Evolutionary conservation across 2,888 invertebrate species (phyloP).

Genomic region (Loripinus fragilis): DNA sequence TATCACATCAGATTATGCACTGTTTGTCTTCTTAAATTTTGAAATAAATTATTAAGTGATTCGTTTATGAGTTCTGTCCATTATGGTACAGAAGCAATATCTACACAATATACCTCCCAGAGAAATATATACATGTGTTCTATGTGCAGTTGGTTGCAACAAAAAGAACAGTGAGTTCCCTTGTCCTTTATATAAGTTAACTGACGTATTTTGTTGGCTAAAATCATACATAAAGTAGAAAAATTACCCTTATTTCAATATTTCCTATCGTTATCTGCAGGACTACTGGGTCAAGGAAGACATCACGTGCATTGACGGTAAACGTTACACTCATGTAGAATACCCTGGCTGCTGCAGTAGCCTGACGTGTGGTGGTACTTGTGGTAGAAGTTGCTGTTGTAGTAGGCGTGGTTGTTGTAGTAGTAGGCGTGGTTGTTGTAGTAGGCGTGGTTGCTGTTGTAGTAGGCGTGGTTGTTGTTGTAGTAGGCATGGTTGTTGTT

Average conservation of each 20-base stretch:
- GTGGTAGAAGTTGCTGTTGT: constrained; percentile 5
- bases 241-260: not conserved
- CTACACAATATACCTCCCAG: too few species aligned
- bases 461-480: not conserved
- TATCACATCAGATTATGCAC: too few species aligned
- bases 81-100: too few species aligned
- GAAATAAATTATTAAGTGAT: too few species aligned
- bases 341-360: not conserved
- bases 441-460: not conserved
- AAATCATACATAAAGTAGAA: not conserved
- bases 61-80: too few species aligned
- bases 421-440: not conserved
- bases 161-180: too few species aligned
- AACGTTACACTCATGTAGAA: not conserved
- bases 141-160: too few species aligned
- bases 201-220: not conserved
- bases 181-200: too few species aligned
- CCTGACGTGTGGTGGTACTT: not conserved
- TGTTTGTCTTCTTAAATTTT: too few species aligned
- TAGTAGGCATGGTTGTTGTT: too few species aligned
- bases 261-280: not conserved
- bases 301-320: not conserved
- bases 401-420: not conserved
- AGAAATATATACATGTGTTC: too few species aligned
- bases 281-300: not conserved